These are phyloP conservation scores for Heliconius hortense DNA, from an alignment of 2,888 invertebrate genomes.

Conservation along the genomic window DNA sequence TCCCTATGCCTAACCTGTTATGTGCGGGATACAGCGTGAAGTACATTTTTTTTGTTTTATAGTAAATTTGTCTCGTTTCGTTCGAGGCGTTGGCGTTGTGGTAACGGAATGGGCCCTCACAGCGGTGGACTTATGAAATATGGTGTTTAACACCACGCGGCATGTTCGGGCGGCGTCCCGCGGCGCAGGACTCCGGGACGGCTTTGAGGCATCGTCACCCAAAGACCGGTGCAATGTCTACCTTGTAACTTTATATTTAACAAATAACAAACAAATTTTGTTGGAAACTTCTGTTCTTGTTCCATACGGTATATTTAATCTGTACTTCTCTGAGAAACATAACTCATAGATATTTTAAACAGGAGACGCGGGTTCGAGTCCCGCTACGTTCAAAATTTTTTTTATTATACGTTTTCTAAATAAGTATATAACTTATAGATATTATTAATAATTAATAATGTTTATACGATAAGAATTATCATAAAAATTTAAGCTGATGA, in stretches of 20 bases:
- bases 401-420: too few species aligned
- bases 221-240: constrained; percentile 25
- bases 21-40: too few species aligned
- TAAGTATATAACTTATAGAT: too few species aligned
- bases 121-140: constrained; percentile 72
- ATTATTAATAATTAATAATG: too few species aligned
- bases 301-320: too few species aligned
- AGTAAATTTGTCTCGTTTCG: constrained; percentile 35
- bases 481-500: background rate
- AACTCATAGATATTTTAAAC: too few species aligned
- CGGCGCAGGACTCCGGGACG: constrained; percentile 48
- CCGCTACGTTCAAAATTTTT: too few species aligned
- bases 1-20: too few species aligned
- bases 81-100: constrained; percentile 56
- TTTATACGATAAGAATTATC: background rate
- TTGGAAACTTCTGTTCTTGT: constrained; percentile 19
- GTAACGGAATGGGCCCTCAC: constrained; percentile 66
- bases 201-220: constrained; percentile 46
- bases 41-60: background rate
- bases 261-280: constrained; percentile 6
- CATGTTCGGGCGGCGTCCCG: constrained; percentile 67
- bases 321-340: too few species aligned
- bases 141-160: constrained; percentile 76
- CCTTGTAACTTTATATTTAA: constrained; percentile 26
- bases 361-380: too few species aligned